Conservation (phyloP, 2,888 invertebrate species). For the Eupithecia subumbrata region DNA sequence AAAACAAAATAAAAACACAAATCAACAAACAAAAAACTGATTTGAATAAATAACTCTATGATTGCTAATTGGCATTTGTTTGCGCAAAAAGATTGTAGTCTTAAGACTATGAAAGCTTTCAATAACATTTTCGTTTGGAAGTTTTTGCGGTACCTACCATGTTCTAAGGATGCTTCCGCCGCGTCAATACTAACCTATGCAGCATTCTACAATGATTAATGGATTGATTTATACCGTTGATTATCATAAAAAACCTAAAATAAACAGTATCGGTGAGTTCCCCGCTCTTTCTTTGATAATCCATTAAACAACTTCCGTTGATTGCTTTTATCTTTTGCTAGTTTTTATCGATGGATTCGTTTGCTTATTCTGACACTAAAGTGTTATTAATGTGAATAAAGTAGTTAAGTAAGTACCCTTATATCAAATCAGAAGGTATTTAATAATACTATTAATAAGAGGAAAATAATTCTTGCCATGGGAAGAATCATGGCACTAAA, state of each 20-base stretch:
- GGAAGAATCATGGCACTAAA: neutral
- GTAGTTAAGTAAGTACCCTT: neutral
- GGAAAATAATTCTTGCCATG: neutral
- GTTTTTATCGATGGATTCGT: neutral
- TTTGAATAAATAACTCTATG: neutral
- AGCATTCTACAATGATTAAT: slow-evolving; percentile 58
- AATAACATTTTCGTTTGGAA: slow-evolving; percentile 16
- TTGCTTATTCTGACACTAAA: neutral
- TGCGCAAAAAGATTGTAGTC: neutral
- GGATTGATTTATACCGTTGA: slow-evolving; percentile 54
- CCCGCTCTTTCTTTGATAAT: slow-evolving; percentile 45
- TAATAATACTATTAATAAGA: too few species aligned
- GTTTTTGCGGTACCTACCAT: slow-evolving; percentile 27
- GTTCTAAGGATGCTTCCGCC: slow-evolving; percentile 48
- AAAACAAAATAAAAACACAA: too few species aligned
- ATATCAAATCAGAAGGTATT: too few species aligned
- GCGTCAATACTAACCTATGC: slow-evolving; percentile 55
- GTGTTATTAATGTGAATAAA: neutral
- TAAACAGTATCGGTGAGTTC: slow-evolving; percentile 47
- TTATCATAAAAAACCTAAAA: slow-evolving; percentile 48
- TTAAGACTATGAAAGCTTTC: slow-evolving; percentile 1
- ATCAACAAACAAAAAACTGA: too few species aligned
- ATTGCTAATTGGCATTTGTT: neutral
- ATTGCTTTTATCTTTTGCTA: slow-evolving; percentile 34
- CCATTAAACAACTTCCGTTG: slow-evolving; percentile 50